These are phyloP conservation scores for Philhelius pedissequus DNA, from an alignment of 2,888 invertebrate species.

Conservation along the genomic window DNA sequence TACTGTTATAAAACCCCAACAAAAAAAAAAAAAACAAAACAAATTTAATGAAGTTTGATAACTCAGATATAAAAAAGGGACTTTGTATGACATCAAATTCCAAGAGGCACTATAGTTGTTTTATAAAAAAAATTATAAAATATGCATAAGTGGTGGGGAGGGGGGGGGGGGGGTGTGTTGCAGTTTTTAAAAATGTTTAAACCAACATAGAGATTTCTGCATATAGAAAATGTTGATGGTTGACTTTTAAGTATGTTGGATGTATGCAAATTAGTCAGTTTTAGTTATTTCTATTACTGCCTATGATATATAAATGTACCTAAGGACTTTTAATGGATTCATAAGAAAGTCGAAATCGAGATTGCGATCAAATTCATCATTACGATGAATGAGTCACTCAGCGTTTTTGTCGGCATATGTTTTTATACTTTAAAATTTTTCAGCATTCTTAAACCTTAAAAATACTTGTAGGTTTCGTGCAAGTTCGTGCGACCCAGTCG, in stretches of 20 bases:
- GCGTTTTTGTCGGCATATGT: no score
- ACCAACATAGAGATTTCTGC: not conserved
- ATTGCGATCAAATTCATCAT: no score
- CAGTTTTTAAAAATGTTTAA: not conserved
- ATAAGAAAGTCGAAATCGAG: no score
- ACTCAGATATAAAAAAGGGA: not conserved
- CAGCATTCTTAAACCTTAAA: no score
- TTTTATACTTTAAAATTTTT: no score
- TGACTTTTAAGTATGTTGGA: conserved; percentile 65
- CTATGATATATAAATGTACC: no score
- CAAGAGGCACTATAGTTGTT: conserved; percentile 29
- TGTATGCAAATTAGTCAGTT: conserved; percentile 67
- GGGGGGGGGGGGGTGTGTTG: no score
- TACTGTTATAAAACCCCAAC: not conserved
- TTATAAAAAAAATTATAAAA: not conserved
- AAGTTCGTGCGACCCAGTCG: no score
- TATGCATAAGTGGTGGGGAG: not conserved
- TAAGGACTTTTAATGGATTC: no score
- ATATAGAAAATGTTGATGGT: conserved; percentile 64
- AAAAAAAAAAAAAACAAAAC: conserved; percentile 12
- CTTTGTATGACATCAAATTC: conserved; percentile 57
- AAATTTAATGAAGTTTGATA: conserved; percentile 10
- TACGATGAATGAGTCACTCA: no score
- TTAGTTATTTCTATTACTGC: no score
- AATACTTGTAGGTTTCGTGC: no score